Conservation (phyloP, 2,113 vertebrate genomes). For the Ptychochromis oligacanthus region DNA sequence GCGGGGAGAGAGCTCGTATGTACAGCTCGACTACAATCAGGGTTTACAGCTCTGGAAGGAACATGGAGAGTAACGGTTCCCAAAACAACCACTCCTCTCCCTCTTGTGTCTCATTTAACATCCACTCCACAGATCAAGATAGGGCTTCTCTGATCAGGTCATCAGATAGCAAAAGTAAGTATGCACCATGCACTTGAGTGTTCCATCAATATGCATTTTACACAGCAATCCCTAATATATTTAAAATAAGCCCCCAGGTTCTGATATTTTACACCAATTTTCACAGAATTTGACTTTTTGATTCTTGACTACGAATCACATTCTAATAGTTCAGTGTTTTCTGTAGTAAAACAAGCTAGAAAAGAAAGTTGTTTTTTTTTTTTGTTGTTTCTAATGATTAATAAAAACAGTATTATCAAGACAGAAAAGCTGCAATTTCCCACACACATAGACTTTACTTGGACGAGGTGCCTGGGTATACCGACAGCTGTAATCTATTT, state of each 20-base stretch:
- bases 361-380: neutral
- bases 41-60: conserved; percentile 28
- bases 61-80: conserved; percentile 18
- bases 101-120: conserved; percentile 26
- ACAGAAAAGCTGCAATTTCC: neutral
- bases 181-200: neutral
- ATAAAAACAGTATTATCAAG: neutral
- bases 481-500: neutral
- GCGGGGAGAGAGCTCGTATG: neutral
- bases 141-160: neutral
- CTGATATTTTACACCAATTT: neutral
- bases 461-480: neutral
- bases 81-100: conserved; percentile 21
- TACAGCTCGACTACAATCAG: conserved; percentile 12
- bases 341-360: neutral
- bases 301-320: neutral
- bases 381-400: neutral
- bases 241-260: neutral
- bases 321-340: neutral
- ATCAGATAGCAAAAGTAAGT: conserved; percentile 1
- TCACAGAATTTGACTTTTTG: neutral
- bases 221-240: neutral
- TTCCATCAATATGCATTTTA: neutral
- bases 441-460: neutral
- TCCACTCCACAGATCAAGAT: neutral